Base-by-base conservation (phyloP, 2,888 invertebrate species). In the Junonia oenone region DNA sequence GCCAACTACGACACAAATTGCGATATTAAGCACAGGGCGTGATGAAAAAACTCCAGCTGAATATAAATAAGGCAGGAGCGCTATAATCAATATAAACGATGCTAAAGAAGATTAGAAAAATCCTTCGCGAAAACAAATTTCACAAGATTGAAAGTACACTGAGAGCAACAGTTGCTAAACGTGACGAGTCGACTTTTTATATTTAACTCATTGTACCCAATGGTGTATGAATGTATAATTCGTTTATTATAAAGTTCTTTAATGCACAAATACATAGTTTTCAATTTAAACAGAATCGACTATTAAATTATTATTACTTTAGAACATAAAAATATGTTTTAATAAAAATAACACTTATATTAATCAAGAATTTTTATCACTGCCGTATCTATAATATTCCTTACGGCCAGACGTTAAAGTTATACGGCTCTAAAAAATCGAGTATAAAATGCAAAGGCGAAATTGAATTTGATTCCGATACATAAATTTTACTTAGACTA, bases 71-170 rank as follows among this genome's bases (percentile, higher is more conserved):
- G 90, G 87, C 77, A 73, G 78, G 81, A 82, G 81, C 85, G 83
- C 88, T 83, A 90, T 90, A 91, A 91, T 91, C 91, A 90, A 90
- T 90, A 91, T 90, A 91, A 91, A 91, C 87, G 91, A 91, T 90
- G 84, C 84, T 83, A 82, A 83, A 80, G 85, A 83, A 89, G 89
- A 90, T 91, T 90, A 91, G 88, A 89, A 87, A 83, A 88, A 87
- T 88, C 90, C 88, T 77, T 82, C 80, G 78, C 83, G 80, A 85
- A 84, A 88, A 87, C 84, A 83, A 88, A 87, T 88, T 85, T 87
- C 79, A 78, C 81, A 72, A 79, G 76, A 79, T 75, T 78, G 80
- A 77, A 75, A 78, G 55, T 53, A 53, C 46, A 45, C 51, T 33
- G n/a, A 17, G 38, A 40, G 50, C 53, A 51, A 49, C 51, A 46